phyloP scores from a whole-genome alignment of 2,113 vertebrate genomes.

The Corythaeola cristata region DNA sequence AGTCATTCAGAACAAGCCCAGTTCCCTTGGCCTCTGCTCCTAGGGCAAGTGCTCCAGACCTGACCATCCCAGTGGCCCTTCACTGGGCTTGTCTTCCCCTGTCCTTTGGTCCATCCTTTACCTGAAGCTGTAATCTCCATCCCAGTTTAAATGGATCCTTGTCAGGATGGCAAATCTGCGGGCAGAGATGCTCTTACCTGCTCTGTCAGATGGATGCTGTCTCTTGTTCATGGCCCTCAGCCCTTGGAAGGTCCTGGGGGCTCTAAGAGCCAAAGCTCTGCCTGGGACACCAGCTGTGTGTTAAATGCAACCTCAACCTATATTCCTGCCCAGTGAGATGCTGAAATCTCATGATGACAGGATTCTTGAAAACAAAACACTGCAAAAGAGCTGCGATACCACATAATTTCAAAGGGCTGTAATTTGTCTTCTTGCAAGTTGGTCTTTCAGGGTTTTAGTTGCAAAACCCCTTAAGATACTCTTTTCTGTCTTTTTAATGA shows the following conservation, averaged over 20 bases:
- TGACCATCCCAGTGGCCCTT: background rate
- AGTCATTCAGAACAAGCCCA: background rate
- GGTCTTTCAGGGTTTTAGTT: background rate
- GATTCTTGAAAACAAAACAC: background rate
- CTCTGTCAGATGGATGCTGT: background rate
- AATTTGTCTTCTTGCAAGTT: background rate
- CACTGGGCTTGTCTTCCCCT: rapidly evolving
- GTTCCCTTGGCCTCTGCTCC: background rate
- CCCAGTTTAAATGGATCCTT: no score
- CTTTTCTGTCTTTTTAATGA: background rate
- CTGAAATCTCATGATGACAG: no score
- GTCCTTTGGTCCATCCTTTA: background rate
- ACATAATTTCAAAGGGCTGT: background rate
- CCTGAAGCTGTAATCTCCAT: background rate
- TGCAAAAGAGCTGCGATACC: background rate
- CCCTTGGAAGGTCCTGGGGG: background rate
- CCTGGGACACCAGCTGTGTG: background rate
- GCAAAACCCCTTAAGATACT: background rate
- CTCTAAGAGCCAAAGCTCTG: background rate
- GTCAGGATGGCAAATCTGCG: background rate
- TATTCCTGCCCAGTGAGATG: background rate
- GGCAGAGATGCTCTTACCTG: background rate
- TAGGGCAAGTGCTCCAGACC: background rate
- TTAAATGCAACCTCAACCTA: background rate
- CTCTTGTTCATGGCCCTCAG: background rate